A percentile compares a stretch with the other conserved stretches of the same genome.
Conservation (phyloP, 92 coral and sea anemone species). For the Siderastrea siderea region DNA sequence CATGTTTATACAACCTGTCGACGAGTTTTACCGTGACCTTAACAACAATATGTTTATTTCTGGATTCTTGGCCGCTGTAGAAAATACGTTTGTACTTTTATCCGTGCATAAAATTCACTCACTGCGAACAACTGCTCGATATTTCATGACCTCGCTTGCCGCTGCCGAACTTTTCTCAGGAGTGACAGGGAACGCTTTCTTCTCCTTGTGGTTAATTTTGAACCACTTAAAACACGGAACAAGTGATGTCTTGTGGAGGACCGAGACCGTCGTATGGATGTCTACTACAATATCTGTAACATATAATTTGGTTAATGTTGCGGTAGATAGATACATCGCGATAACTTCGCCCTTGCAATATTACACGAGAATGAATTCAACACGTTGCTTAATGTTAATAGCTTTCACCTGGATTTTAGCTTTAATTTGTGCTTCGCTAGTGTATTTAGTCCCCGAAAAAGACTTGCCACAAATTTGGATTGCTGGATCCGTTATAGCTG, state of each 20-base stretch:
- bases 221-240: neutral
- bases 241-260: neutral
- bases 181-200: neutral
- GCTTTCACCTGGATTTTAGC: conserved; percentile 9
- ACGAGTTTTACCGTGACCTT: neutral
- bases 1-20: neutral
- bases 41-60: conserved; percentile 2
- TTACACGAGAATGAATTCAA: conserved; percentile 9
- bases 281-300: conserved; percentile 4
- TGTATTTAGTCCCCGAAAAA: neutral
- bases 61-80: conserved; percentile 18
- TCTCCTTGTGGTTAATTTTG: neutral
- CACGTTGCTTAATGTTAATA: neutral
- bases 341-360: conserved; percentile 26
- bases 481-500: neutral
- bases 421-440: neutral
- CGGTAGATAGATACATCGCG: conserved; percentile 36
- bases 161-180: conserved; percentile 27
- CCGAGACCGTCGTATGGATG: neutral
- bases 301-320: conserved; percentile 10
- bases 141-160: conserved; percentile 24
- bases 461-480: neutral
- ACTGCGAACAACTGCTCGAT: conserved; percentile 10
- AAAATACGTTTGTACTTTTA: conserved; percentile 16
- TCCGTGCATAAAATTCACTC: conserved; percentile 19